Evolutionary conservation across 2,888 invertebrate genomes (phyloP).

Genomic region (Aelia acuminata): DNA sequence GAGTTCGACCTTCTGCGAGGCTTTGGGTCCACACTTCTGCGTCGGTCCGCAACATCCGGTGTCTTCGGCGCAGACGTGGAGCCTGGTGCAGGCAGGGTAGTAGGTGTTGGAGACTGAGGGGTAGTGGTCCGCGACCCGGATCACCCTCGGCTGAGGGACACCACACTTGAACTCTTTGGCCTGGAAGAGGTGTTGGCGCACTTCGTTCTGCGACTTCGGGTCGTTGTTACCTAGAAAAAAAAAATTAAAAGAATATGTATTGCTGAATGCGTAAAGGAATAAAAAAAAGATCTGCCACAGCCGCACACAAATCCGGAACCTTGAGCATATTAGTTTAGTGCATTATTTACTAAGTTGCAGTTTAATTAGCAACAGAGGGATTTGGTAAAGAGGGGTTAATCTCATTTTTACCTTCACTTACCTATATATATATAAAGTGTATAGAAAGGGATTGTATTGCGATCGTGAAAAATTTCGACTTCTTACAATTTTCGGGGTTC

Average conservation of each 20-base stretch:
- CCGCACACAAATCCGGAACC: too few relatives aligned
- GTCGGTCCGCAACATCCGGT: slow-evolving; percentile 87
- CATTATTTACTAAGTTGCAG: too few relatives aligned
- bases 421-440: too few relatives aligned
- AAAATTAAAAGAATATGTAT: not conserved
- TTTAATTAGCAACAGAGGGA: too few relatives aligned
- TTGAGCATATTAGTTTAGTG: too few relatives aligned
- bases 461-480: too few relatives aligned
- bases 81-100: slow-evolving; percentile 86
- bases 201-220: slow-evolving; percentile 61
- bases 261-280: too few relatives aligned
- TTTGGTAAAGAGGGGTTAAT: too few relatives aligned
- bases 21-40: slow-evolving; percentile 84
- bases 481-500: too few relatives aligned
- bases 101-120: slow-evolving; percentile 82
- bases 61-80: slow-evolving; percentile 89
- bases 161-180: slow-evolving; percentile 75
- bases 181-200: slow-evolving; percentile 61
- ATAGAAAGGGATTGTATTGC: too few relatives aligned
- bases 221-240: slow-evolving; percentile 54
- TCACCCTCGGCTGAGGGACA: slow-evolving; percentile 81
- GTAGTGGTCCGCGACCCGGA: slow-evolving; percentile 81
- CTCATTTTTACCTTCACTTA: too few relatives aligned
- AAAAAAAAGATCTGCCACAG: too few relatives aligned
- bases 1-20: slow-evolving; percentile 79